Percentiles rank a stretch among this genome's conserved stretches.
Evolutionary conservation across 2,113 vertebrate genomes (phyloP).

Genomic region (Centropristis striata): DNA sequence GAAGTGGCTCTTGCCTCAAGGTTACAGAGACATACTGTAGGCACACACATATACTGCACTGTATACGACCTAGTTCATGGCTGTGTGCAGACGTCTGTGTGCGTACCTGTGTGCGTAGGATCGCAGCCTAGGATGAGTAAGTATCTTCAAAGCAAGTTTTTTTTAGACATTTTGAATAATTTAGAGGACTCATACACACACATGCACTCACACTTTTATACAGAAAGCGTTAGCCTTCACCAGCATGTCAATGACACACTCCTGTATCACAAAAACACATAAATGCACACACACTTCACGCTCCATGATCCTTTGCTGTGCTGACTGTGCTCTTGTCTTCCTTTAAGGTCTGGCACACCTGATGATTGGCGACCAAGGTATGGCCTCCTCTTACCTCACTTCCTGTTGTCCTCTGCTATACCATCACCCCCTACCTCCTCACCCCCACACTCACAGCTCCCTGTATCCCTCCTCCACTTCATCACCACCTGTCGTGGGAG

Average conservation of each 20-base stretch:
- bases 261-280: constrained; percentile 89
- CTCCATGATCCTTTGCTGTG: constrained; percentile 96
- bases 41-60: constrained; percentile 24
- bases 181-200: constrained; percentile 37
- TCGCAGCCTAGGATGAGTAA: constrained; percentile 68
- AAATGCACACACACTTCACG: constrained; percentile 85
- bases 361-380: constrained; percentile 99
- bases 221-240: constrained; percentile 61
- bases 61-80: constrained; percentile 25
- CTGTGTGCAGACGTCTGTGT: constrained; percentile 61
- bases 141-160: constrained; percentile 48
- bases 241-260: constrained; percentile 88
- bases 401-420: constrained; percentile 83
- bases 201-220: constrained; percentile 29
- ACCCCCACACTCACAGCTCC: constrained; percentile 61
- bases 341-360: constrained; percentile 99
- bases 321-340: constrained; percentile 99
- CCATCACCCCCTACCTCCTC: constrained; percentile 73
- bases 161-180: constrained; percentile 39
- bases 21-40: constrained; percentile 40
- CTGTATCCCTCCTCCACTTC: constrained; percentile 63
- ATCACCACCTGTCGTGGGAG: constrained; percentile 70
- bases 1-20: constrained; percentile 55
- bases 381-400: constrained; percentile 97
- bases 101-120: constrained; percentile 65